phyloP scores from a whole-genome alignment of 2,113 vertebrate species.

The Narcine bancroftii region DNA sequence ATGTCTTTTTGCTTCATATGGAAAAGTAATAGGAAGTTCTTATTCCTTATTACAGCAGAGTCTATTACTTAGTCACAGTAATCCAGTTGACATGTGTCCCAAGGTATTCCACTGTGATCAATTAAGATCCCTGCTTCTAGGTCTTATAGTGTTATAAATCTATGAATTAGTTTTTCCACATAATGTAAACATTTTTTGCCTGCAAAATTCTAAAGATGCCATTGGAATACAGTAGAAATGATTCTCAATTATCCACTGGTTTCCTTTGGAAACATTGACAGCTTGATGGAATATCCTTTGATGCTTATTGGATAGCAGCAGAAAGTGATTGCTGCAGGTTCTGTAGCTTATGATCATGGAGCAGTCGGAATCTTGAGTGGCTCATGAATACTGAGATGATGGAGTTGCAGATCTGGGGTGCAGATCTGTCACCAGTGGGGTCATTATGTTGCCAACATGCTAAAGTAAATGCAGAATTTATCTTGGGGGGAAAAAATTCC shows the following conservation, averaged over 20 bases:
- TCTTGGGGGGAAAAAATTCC: not conserved
- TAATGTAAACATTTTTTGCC: not conserved
- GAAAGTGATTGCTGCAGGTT: not conserved
- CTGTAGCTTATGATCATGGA: not conserved
- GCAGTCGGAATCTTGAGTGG: not conserved
- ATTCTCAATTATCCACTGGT: not conserved
- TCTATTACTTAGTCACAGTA: not conserved
- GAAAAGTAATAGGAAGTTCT: not conserved
- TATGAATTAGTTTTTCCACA: not conserved
- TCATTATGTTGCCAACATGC: not conserved
- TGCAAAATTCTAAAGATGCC: not conserved
- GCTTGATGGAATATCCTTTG: not conserved
- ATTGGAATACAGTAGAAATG: not conserved
- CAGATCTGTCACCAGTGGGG: not conserved
- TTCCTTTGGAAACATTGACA: not conserved
- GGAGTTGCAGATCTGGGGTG: not conserved
- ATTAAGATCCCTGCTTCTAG: not conserved
- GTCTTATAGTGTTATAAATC: not conserved
- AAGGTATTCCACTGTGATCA: not conserved
- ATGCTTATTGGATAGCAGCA: not conserved
- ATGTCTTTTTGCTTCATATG: not conserved
- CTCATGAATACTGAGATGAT: not conserved
- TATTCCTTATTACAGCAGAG: not conserved
- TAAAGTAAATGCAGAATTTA: not conserved
- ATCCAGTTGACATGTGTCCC: not conserved